Conservation (phyloP, 2,888 invertebrate genomes). For the Lasius platythorax region DNA sequence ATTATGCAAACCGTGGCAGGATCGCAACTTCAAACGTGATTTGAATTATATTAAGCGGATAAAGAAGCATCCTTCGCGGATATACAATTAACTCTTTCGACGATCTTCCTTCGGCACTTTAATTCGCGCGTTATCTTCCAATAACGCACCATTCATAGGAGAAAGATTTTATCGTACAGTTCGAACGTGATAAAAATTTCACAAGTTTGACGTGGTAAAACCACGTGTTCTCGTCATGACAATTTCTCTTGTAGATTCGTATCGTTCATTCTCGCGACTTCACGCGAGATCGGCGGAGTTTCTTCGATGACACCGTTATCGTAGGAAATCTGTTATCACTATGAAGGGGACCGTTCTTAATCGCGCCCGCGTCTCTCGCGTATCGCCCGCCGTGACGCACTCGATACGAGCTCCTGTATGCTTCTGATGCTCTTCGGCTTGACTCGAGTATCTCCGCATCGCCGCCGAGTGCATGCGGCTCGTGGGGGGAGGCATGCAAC, state of each 20-base stretch:
- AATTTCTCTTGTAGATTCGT: background rate
- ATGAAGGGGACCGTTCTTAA: constrained; percentile 23
- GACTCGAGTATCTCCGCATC: constrained; percentile 49
- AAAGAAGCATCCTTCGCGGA: background rate
- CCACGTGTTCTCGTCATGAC: background rate
- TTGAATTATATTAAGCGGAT: background rate
- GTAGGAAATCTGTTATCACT: constrained; percentile 38
- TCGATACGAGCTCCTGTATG: constrained; percentile 44
- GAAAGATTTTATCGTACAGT: background rate
- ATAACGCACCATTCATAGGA: background rate
- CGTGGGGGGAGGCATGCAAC: constrained; percentile 27
- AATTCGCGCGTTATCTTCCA: background rate
- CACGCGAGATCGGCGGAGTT: background rate
- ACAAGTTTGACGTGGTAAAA: constrained; percentile 4
- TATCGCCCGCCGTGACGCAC: constrained; percentile 15
- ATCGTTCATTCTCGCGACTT: constrained; percentile 5
- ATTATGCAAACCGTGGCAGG: background rate
- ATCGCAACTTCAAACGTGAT: background rate
- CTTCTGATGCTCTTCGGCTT: constrained; percentile 53
- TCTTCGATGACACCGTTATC: constrained; percentile 7
- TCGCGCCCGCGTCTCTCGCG: constrained; percentile 23
- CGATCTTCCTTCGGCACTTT: constrained; percentile 3
- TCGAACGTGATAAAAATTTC: background rate
- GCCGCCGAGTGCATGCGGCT: constrained; percentile 16
- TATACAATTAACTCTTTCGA: background rate